phyloP scores from a whole-genome alignment of 2,888 invertebrate genomes.

The Gymnosoma rotundatum region DNA sequence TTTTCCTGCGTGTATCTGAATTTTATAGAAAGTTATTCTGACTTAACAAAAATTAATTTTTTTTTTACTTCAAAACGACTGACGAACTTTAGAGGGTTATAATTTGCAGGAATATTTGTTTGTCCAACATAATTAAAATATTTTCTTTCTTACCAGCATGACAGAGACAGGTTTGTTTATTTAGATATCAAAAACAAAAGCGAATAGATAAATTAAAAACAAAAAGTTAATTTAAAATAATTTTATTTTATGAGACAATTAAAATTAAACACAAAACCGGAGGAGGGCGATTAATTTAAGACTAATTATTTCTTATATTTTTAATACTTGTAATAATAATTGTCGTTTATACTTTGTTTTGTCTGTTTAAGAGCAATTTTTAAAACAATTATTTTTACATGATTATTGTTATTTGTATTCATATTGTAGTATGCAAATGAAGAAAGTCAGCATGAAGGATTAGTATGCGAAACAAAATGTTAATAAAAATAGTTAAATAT shows the following conservation, averaged over 20 bases:
- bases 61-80: too few relatives aligned
- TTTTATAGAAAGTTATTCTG: too few relatives aligned
- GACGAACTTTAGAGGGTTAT: too few relatives aligned
- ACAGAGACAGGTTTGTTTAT: too few relatives aligned
- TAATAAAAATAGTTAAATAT: not conserved
- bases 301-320: conserved; percentile 4
- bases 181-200: too few relatives aligned
- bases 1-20: too few relatives aligned
- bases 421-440: conserved; percentile 61
- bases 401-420: conserved; percentile 13
- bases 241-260: conserved; percentile 50
- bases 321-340: conserved; percentile 22
- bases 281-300: conserved; percentile 12
- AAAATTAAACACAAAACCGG: conserved; percentile 10
- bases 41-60: too few relatives aligned
- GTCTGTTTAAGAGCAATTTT: conserved; percentile 14
- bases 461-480: not conserved
- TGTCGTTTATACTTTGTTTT: not conserved
- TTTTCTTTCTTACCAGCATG: too few relatives aligned
- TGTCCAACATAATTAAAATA: too few relatives aligned
- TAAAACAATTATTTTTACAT: conserved; percentile 31
- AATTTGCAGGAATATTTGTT: too few relatives aligned
- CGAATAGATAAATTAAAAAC: too few relatives aligned
- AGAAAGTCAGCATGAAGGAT: conserved; percentile 40
- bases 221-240: too few relatives aligned